These are phyloP conservation scores for Dichetophora obliterata DNA, from an alignment of 2,888 invertebrate species.

Conservation along the genomic window DNA sequence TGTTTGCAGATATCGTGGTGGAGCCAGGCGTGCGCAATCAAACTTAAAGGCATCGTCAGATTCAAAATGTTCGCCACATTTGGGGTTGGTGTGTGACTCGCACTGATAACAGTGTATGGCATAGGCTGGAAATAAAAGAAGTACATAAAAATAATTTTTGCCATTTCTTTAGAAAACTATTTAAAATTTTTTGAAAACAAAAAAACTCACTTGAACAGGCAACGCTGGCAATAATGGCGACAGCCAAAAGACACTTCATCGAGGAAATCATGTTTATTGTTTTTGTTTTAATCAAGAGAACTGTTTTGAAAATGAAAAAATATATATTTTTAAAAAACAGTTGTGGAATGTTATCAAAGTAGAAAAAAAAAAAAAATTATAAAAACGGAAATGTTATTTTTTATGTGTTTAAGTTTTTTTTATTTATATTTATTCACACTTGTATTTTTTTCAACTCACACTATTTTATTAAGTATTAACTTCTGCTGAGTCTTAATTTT, in stretches of 20 bases:
- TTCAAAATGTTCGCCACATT: conserved; percentile 65
- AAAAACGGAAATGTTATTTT: too few species aligned
- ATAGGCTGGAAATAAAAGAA: conserved; percentile 54
- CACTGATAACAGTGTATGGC: conserved; percentile 67
- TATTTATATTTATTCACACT: too few species aligned
- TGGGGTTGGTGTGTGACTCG: conserved; percentile 59
- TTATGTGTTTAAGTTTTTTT: too few species aligned
- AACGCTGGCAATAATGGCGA: conserved; percentile 59
- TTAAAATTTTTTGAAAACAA: neutral
- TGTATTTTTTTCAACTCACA: neutral
- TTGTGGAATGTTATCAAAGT: neutral
- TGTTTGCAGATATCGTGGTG: conserved; percentile 60
- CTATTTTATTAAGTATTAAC: neutral
- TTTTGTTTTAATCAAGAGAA: neutral
- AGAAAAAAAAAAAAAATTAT: neutral
- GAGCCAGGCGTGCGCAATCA: conserved; percentile 59
- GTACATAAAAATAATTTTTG: neutral
- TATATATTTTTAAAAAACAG: conserved; percentile 15
- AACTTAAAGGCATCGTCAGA: conserved; percentile 54
- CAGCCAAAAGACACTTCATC: conserved; percentile 56
- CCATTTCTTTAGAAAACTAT: neutral
- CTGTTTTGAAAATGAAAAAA: conserved; percentile 9
- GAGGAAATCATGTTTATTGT: conserved; percentile 58
- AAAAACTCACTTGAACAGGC: conserved; percentile 60
- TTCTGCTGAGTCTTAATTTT: neutral